Conservation (phyloP, 2,888 invertebrate genomes). For the Nemurella pictetii region DNA sequence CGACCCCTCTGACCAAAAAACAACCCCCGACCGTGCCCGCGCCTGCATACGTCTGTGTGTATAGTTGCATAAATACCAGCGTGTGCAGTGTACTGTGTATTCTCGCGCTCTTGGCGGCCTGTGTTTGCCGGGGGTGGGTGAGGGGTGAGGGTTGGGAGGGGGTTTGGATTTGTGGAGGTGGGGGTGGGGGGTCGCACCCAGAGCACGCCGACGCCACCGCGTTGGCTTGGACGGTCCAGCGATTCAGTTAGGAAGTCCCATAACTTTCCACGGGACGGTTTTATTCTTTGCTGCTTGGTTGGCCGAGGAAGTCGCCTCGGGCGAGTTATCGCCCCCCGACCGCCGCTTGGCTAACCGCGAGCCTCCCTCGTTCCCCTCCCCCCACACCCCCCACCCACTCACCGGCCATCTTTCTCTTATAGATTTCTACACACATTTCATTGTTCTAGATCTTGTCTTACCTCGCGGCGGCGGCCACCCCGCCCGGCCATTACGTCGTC, state of each 20-base stretch:
- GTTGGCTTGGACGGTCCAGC: background rate
- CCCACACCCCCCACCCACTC: background rate
- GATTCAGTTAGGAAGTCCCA: constrained; percentile 23
- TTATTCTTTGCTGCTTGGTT: constrained; percentile 26
- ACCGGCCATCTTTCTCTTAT: background rate
- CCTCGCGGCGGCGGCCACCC: background rate
- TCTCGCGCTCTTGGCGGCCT: background rate
- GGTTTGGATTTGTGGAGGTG: background rate
- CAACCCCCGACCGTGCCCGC: background rate
- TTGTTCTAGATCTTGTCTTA: background rate
- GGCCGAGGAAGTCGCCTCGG: background rate
- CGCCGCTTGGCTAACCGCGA: background rate
- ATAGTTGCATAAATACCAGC: constrained; percentile 4
- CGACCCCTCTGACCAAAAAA: constrained; percentile 3
- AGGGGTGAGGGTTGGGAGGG: background rate
- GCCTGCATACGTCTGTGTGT: background rate
- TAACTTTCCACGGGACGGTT: constrained; percentile 16
- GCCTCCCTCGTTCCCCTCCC: background rate
- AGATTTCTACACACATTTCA: background rate
- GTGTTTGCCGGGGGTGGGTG: no score
- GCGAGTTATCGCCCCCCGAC: constrained; percentile 11
- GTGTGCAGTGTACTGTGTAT: background rate
- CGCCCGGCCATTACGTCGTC: background rate
- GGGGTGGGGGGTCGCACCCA: background rate
- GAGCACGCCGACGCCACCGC: background rate